Percentiles rank a stretch among this genome's conserved stretches.
Conservation (phyloP, 2,888 invertebrate genomes). For the Gasteruption jaculator region DNA sequence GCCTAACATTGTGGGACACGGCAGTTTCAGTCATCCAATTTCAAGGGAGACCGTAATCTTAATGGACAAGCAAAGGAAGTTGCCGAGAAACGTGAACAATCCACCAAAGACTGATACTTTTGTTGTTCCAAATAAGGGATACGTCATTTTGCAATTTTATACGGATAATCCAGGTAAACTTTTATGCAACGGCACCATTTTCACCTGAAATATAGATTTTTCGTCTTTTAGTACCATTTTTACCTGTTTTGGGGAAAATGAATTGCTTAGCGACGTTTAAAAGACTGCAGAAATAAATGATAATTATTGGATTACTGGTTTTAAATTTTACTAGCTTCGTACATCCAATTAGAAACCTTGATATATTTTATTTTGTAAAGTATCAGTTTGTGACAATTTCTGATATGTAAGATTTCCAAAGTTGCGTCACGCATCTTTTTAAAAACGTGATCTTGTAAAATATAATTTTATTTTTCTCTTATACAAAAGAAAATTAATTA, state of each 20-base stretch:
- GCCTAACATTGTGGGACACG: conserved; percentile 28
- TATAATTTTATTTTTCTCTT: too few species aligned
- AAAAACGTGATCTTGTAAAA: too few species aligned
- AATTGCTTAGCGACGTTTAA: too few species aligned
- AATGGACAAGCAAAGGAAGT: conserved; percentile 45
- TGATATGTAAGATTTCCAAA: too few species aligned
- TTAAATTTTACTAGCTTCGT: too few species aligned
- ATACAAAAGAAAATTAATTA: too few species aligned
- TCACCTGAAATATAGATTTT: neutral
- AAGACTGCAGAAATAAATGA: too few species aligned
- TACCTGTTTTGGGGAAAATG: neutral
- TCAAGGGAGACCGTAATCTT: conserved; percentile 48
- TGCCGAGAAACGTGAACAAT: conserved; percentile 53
- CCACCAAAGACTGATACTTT: conserved; percentile 60
- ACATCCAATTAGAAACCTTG: too few species aligned
- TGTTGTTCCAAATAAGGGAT: conserved; percentile 62
- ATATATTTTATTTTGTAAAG: too few species aligned
- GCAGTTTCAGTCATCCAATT: conserved; percentile 44
- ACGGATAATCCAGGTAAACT: conserved; percentile 34
- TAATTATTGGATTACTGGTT: too few species aligned
- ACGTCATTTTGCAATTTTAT: conserved; percentile 30
- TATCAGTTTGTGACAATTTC: too few species aligned
- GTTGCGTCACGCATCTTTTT: too few species aligned
- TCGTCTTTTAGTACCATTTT: neutral
- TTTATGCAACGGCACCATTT: neutral